These are phyloP conservation scores for Coturnix japonica DNA, from an alignment of 2,113 vertebrate species.

Conservation along the genomic window DNA sequence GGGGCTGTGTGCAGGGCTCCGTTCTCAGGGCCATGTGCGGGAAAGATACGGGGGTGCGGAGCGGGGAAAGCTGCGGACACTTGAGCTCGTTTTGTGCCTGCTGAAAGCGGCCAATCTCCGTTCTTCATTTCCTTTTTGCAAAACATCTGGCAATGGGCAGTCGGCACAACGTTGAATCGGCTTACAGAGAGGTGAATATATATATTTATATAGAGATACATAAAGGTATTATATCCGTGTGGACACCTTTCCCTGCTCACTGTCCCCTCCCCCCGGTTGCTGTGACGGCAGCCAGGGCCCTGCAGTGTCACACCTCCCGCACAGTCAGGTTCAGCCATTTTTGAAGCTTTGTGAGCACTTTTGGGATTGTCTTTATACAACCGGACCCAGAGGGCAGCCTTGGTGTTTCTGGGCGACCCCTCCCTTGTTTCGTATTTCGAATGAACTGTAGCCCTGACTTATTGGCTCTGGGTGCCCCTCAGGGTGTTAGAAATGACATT, in stretches of 20 bases:
- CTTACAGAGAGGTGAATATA: background rate
- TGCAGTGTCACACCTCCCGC: background rate
- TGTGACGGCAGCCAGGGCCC: background rate
- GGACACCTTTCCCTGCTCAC: background rate
- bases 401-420: constrained; percentile 9
- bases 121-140: constrained; percentile 2
- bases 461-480: background rate
- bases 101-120: background rate
- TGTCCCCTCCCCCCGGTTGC: background rate
- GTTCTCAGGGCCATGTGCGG: too few species aligned
- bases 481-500: background rate
- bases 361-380: background rate
- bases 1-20: too few species aligned
- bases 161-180: background rate
- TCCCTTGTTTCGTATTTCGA: constrained; percentile 14
- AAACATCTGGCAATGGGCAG: background rate
- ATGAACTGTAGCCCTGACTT: background rate
- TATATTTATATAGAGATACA: background rate
- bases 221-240: background rate
- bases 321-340: background rate
- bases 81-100: background rate
- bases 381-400: background rate
- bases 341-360: background rate
- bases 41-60: too few species aligned
- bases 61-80: too few species aligned